Evolutionary conservation across 2,797 vertebrate species (phyloP).

Genomic region (Epinephelus malabaricus): DNA sequence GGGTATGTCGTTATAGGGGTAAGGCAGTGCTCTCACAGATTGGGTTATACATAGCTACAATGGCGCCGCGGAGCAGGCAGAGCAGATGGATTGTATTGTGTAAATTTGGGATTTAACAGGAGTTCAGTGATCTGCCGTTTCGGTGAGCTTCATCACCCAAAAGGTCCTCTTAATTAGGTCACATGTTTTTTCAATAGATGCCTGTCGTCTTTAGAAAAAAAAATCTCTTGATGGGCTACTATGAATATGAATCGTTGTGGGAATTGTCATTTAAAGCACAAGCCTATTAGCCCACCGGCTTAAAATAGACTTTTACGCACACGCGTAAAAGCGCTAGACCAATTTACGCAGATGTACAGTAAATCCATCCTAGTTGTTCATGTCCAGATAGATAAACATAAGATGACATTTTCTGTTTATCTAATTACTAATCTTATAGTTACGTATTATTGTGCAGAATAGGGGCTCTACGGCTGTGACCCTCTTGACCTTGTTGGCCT

Average conservation of each 20-base stretch:
- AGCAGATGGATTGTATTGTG: conserved; percentile 57
- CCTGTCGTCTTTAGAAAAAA: conserved; percentile 38
- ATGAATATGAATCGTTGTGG: conserved; percentile 68
- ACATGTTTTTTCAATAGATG: conserved; percentile 59
- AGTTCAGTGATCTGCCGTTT: conserved; percentile 54
- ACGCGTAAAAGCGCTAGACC: conserved; percentile 33
- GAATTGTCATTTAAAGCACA: conserved; percentile 72
- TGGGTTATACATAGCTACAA: conserved; percentile 67
- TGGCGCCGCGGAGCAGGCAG: conserved; percentile 54
- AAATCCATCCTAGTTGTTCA: conserved; percentile 1
- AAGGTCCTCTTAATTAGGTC: conserved; percentile 66
- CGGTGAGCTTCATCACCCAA: conserved; percentile 41
- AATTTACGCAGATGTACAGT: conserved; percentile 45
- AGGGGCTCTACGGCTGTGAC: conserved; percentile 23
- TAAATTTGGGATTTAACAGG: conserved; percentile 53
- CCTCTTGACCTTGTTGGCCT: conserved; percentile 58
- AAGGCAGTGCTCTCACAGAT: conserved; percentile 47
- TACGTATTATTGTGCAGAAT: background rate
- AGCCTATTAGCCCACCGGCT: conserved; percentile 50
- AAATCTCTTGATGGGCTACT: conserved; percentile 46
- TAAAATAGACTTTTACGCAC: conserved; percentile 74
- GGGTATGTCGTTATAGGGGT: conserved; percentile 71
- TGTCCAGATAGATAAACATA: background rate
- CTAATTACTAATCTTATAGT: background rate
- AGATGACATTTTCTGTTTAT: background rate